Evolutionary conservation across 2,113 vertebrate genomes (phyloP), one percentile per base, ranked within the genome.

Genomic region (Cygnus atratus): DNA sequence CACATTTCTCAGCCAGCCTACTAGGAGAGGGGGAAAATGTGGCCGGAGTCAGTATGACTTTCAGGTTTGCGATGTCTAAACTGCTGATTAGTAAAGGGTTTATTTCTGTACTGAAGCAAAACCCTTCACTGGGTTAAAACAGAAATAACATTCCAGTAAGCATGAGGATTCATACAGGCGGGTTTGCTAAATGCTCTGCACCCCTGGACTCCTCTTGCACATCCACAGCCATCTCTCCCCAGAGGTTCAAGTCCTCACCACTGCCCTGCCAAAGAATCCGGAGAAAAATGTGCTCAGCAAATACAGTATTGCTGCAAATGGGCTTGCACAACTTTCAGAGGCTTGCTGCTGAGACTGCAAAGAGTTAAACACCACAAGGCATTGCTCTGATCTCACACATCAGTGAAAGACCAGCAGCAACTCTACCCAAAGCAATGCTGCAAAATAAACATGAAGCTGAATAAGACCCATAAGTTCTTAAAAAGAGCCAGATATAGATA

Each of bases 351-450:
- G 70, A 16, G 77, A 76, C 15, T 35, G 37, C 33, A 77, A 96
- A 89, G 88, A 94, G 95, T 96, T 96, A 96, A 97, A 76, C 71
- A 85, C 87, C 7, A 10, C 75, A 67, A 95, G 88, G 88, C 94
- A 93, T 59, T 50, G 67, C 87, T 95, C 93, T 96, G 92, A 93
- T 94, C 93, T 94, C 80, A 84, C 92, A 95, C 70, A 95, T 88
- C 83, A 94, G 73, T 92, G 86, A 94, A 92, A 96, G 93, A 90
- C 8, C 68, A 95, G 92, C 86, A 81, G 88, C 77, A 87, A 92
- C 62, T 91, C 77, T 92, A 92, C 72, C 78, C 92, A 92, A 65
- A 93, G 84, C 80, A 93, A 92, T n/a, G 66, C 70, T 74, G 66
- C 73, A 95, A 96, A 95, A 91, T 72, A 95, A 96, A 93, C 91